Evolutionary conservation across 2,113 vertebrate species (phyloP).

Genomic region (Arothron firmamentum): DNA sequence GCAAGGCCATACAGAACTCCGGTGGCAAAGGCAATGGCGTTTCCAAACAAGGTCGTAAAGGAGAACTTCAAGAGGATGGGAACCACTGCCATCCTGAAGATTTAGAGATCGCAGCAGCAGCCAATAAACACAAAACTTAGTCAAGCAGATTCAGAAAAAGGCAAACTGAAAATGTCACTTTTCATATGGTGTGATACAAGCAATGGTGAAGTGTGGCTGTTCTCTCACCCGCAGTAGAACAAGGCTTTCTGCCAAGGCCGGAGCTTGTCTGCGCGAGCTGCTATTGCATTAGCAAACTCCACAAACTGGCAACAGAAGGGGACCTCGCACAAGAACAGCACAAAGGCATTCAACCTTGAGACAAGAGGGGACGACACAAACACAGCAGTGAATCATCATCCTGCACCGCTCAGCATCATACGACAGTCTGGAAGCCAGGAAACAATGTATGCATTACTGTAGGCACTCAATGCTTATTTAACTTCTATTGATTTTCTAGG

Average conservation of each 20-base stretch:
- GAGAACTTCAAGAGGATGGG: constrained; percentile 85
- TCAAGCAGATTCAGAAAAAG: constrained; percentile 5
- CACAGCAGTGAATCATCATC: not conserved
- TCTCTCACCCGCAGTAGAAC: constrained; percentile 94
- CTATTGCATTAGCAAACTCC: constrained; percentile 86
- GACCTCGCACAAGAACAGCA: constrained; percentile 91
- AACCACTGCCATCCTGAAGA: constrained; percentile 86
- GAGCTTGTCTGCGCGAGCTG: constrained; percentile 80
- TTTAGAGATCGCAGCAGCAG: not conserved
- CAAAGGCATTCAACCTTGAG: constrained; percentile 84
- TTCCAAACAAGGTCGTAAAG: constrained; percentile 90
- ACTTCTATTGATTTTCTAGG: not conserved
- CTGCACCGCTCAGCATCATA: not conserved
- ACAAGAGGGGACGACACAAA: constrained; percentile 16
- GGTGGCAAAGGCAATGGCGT: constrained; percentile 88
- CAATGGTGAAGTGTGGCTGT: not conserved
- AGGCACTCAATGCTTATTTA: not conserved
- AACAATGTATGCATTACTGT: too few species aligned
- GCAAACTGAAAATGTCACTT: not conserved
- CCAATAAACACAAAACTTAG: constrained; percentile 10
- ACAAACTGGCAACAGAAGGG: constrained; percentile 97
- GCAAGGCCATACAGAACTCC: constrained; percentile 93
- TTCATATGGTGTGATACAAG: not conserved
- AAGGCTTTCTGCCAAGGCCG: constrained; percentile 91
- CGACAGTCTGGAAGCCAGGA: too few species aligned